A percentile compares a stretch with the other conserved stretches of the same genome.
Conservation (phyloP, 2,888 invertebrate species). For the Dione juno region DNA sequence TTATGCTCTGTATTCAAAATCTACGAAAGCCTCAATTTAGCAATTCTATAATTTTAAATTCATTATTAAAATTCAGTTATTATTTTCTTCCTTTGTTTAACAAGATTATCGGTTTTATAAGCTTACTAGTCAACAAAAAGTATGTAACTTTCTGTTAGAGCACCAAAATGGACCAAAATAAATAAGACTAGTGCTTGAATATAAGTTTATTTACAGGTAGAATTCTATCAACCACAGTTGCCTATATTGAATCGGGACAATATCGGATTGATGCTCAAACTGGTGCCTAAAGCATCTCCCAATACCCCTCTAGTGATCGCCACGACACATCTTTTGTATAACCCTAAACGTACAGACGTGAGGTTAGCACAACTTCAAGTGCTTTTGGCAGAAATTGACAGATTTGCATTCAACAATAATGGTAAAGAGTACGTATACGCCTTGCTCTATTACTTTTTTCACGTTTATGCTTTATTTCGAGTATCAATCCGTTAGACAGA, state of each 20-base stretch:
- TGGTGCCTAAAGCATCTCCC: constrained; percentile 82
- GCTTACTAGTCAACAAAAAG: no score
- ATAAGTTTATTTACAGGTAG: constrained; percentile 74
- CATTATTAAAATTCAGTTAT: no score
- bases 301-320: constrained; percentile 88
- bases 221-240: constrained; percentile 85
- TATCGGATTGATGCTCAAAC: constrained; percentile 91
- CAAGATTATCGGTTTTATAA: no score
- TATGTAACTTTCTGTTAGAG: no score
- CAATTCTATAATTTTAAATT: no score
- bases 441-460: neutral
- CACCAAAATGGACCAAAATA: no score
- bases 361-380: constrained; percentile 94
- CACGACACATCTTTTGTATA: constrained; percentile 97
- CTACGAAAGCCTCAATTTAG: no score
- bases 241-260: constrained; percentile 92
- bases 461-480: no score
- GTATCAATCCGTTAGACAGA: no score
- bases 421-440: constrained; percentile 56
- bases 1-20: no score
- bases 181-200: neutral
- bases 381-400: constrained; percentile 92
- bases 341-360: constrained; percentile 94
- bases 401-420: constrained; percentile 84
- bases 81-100: no score